Percentiles rank a stretch among this genome's conserved stretches.
phyloP scores from a whole-genome alignment of 2,888 invertebrate genomes.

The Chironomus riparius region DNA sequence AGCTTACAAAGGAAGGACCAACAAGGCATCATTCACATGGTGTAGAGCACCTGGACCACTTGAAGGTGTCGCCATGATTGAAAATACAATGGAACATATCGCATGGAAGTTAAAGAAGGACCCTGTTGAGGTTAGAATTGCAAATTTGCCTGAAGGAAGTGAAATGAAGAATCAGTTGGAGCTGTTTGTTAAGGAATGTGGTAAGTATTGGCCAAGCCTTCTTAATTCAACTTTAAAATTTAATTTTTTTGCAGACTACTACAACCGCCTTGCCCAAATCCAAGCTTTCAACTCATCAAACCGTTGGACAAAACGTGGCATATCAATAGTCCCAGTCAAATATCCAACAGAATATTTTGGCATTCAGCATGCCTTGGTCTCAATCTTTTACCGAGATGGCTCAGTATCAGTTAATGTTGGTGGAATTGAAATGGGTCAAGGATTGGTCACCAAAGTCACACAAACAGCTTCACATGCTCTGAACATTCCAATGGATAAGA shows the following conservation, averaged over 20 bases:
- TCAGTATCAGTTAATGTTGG: slow-evolving; percentile 62
- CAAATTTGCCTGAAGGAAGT: slow-evolving; percentile 42
- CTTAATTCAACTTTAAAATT: no score
- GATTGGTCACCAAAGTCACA: slow-evolving; percentile 62
- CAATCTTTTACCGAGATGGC: slow-evolving; percentile 62
- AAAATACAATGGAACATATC: slow-evolving; percentile 60
- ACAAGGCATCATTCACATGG: slow-evolving; percentile 30
- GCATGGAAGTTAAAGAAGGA: slow-evolving; percentile 48
- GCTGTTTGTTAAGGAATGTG: slow-evolving; percentile 26
- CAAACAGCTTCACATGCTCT: slow-evolving; percentile 66
- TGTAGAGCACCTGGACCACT: slow-evolving; percentile 42
- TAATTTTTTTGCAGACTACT: no score
- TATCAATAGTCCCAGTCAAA: slow-evolving; percentile 58
- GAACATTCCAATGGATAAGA: slow-evolving; percentile 56
- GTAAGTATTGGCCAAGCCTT: slow-evolving; percentile 49
- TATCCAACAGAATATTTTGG: slow-evolving; percentile 50
- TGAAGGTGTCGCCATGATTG: slow-evolving; percentile 50
- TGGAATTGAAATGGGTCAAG: slow-evolving; percentile 73
- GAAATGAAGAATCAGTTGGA: slow-evolving; percentile 28
- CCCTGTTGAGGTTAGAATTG: slow-evolving; percentile 48
- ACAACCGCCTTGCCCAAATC: slow-evolving; percentile 37
- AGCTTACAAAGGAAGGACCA: not conserved
- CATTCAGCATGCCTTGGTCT: slow-evolving; percentile 51
- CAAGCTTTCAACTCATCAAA: slow-evolving; percentile 56
- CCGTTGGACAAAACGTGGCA: slow-evolving; percentile 71